Base-by-base conservation (phyloP, 2,888 invertebrate species). In the Apamea epomidion region DNA sequence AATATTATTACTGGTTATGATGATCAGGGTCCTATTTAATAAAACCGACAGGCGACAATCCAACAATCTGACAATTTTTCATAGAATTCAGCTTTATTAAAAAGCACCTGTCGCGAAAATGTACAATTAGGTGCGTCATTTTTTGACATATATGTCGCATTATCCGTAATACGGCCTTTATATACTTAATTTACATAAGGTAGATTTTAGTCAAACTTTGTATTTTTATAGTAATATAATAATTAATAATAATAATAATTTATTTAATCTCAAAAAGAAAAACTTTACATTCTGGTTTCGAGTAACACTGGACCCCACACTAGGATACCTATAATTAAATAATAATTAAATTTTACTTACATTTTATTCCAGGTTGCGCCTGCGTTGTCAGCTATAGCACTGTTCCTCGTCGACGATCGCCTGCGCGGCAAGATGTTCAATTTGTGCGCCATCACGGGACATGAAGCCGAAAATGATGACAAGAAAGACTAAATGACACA, bases 331-430 rank as follows among this genome's bases (percentile, higher is more conserved):
- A n/a, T n/a, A n/a, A n/a, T n/a, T n/a, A n/a, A n/a, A n/a, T n/a
- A n/a, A n/a, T n/a, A 51, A 51, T 25, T 51, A 58, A 65, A 65
- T 18, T 48, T 45, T 48, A 64, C n/a, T 60, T 65, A 70, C 64
- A 32, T 78, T 81, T 78, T 54, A 60, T 94, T 93, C 29, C 87
- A 95, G 95, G 81, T 90, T 51, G 91, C 94, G 77, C 93, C 95
- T 81, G 92, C 92, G 5, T 54, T 91, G 0, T 92, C 93, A 5
- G 89, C 91, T 4, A 62, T 92, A 77, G 89, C 92, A 78, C 78
- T 95, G 62, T 91, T 94, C 74, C 60, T 92, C 29, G 83, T 89
- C 58, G 95, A 95, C 81, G 89, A 89, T 12, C 87, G 87, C 10
- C 85, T 94, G 76, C 92, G 94, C 42, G 73, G 88, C 25, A 93